Evolutionary conservation across 1,140 invertebrate genomes (phyloP), one percentile per base, ranked within the genome.

Genomic region (Homalodisca vitripennis): DNA sequence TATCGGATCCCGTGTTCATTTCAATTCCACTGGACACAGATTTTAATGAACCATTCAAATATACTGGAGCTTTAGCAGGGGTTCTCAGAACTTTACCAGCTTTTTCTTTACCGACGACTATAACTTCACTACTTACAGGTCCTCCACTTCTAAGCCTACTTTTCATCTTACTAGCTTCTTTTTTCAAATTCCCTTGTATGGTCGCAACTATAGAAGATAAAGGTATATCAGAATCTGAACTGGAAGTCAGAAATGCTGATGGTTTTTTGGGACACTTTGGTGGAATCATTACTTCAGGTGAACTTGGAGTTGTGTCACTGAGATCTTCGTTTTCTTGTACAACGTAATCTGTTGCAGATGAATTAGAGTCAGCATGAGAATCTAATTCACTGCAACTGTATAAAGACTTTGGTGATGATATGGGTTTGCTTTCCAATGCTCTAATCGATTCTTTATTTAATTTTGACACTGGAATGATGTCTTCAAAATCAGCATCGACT

Each of bases 221-320:
- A 10, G 55, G 55, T 27, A 60, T 30, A 27, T 60, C 55, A 29
- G 55, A 60, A n/a, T 60, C 55, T 27, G 55, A 60, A 30, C 55
- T 60, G 12, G 55, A 60, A 24, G 22, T 60, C n/a, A 60, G 29
- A 27, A 27, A 20, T 14, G 17, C 3, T 60, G 27, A 60, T 60
- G 55, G 55, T 60, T 60, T 60, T n/a, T 17, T 41, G 17, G 34
- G 6, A n/a, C n/a, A n/a, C 17, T 2, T 60, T 27, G 10, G 22
- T n/a, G 14, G 55, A 27, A 60, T 60, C 12, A 22, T 60, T 13
- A 60, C 55, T 60, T 53, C 48, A 53, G 48, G 48, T 53, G 48
- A 53, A 24, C 48, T 53, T 12, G 48, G 48, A 24, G n/a, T n/a
- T n/a, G n/a, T n/a, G n/a, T n/a, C n/a, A n/a, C n/a, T n/a, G n/a